Base-by-base conservation (phyloP, 2,888 invertebrate species). In the Drosophila algonquin region DNA sequence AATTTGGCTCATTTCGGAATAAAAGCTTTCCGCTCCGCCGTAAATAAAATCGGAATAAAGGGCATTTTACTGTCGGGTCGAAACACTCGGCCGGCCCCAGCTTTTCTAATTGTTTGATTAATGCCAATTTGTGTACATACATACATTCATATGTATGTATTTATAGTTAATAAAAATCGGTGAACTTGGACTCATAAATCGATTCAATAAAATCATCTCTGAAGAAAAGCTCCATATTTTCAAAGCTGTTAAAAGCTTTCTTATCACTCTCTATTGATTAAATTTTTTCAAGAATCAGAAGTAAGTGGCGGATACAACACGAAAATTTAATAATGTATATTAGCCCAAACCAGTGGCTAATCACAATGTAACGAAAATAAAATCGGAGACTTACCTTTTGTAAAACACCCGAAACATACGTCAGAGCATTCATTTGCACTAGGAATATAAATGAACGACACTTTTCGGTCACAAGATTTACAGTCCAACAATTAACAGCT, bases 251-350 rank as follows among this genome's bases (percentile, higher is more conserved):
- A n/a, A 62, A 75, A 75, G 77, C 74, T 75, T 76, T 44, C 74
- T 75, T 75, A 75, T 75, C 74, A 76, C 40, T 58, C 10, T 62
- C 10, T 62, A 75, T 75, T 75, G 74, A 75, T 75, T 74, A 76
- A 76, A 73, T 67, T 67, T 67, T 67, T 72, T 45, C 27, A 44
- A 50, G 27, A 71, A 67, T 59, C 27, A 35, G 50, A 32, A 71
- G 67, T 40, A 71, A 45, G 67, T 71, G 72, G 44, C 59, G 24
- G 44, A 32, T 44, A 67, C 48, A 67, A 60, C 72, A 71, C 72
- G 72, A 50, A 71, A 67, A 58, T 72, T 50, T 44, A 59, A 71
- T 45, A 71, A 71, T n/a, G 71, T 45, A 44, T 48, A 70, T 45
- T 35, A 67, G 27, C 8, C 18, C 8, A 35, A 67, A 50, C 30